Percentiles rank a stretch among this genome's conserved stretches.
Evolutionary conservation across 2,797 vertebrate genomes (phyloP).

Genomic region (Trachurus trachurus): DNA sequence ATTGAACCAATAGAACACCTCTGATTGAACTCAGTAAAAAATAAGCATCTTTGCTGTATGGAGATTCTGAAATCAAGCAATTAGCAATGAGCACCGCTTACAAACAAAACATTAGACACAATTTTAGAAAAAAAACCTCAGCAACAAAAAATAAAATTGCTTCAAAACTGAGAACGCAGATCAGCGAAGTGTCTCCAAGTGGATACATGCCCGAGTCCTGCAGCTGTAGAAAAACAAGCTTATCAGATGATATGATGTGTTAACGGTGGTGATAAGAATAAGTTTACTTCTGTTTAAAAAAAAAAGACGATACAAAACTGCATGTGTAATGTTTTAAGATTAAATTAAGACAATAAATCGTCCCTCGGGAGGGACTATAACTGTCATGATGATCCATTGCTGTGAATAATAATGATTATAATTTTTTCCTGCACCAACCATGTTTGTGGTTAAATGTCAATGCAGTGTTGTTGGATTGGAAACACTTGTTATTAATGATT

Average conservation of each 20-base stretch:
- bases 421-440: neutral
- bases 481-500: neutral
- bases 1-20: neutral
- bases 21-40: neutral
- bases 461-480: neutral
- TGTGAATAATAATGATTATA: neutral
- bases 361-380: neutral
- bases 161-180: constrained; percentile 37
- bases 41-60: neutral
- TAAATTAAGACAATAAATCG: neutral
- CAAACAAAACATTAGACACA: constrained; percentile 26
- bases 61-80: constrained; percentile 16
- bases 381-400: neutral
- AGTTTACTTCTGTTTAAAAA: neutral
- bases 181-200: constrained; percentile 1
- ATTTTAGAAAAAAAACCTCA: constrained; percentile 48
- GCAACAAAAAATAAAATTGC: constrained; percentile 38
- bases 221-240: neutral
- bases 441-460: neutral
- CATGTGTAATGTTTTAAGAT: neutral
- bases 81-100: neutral
- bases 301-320: neutral
- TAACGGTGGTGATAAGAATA: neutral
- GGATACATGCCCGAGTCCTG: constrained; percentile 31
- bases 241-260: constrained; percentile 13